Percentiles rank a stretch among this genome's conserved stretches.
Evolutionary conservation across 2,888 invertebrate species (phyloP).

Genomic region (Priocnemis perturbator): DNA sequence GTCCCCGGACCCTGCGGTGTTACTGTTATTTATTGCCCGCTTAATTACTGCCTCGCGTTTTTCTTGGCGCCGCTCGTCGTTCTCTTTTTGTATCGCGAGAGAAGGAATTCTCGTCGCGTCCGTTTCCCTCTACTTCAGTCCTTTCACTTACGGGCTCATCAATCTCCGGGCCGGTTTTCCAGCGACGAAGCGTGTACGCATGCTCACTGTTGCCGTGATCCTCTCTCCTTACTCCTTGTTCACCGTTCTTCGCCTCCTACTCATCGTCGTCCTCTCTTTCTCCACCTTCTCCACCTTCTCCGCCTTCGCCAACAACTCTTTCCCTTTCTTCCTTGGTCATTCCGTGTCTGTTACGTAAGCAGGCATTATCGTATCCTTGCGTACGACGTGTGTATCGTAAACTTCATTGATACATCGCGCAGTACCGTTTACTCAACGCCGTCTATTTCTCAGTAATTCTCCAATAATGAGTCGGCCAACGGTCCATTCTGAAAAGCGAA

Average conservation of each 20-base stretch:
- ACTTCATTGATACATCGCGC: too few relatives aligned
- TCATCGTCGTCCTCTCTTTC: neutral
- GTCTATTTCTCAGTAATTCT: too few relatives aligned
- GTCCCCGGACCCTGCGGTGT: constrained; percentile 20
- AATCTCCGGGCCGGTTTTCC: constrained; percentile 51
- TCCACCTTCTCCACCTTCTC: neutral
- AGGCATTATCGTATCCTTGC: too few relatives aligned
- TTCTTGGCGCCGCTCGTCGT: constrained; percentile 25
- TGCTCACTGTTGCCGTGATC: constrained; percentile 14
- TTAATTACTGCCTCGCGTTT: constrained; percentile 48
- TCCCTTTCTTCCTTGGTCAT: too few relatives aligned
- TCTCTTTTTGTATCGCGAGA: constrained; percentile 36
- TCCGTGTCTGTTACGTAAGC: too few relatives aligned
- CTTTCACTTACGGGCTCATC: constrained; percentile 57
- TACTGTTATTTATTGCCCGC: constrained; percentile 42
- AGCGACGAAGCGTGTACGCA: constrained; percentile 29
- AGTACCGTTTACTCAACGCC: too few relatives aligned
- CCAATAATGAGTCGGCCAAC: too few relatives aligned
- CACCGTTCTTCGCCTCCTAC: neutral
- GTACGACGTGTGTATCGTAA: too few relatives aligned
- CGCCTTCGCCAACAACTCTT: neutral
- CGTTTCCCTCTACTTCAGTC: constrained; percentile 43
- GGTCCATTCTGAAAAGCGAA: too few relatives aligned
- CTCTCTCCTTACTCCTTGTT: neutral
- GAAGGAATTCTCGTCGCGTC: constrained; percentile 47